Conservation (phyloP, 2,797 vertebrate species). For the Pangasius larnaudii region DNA sequence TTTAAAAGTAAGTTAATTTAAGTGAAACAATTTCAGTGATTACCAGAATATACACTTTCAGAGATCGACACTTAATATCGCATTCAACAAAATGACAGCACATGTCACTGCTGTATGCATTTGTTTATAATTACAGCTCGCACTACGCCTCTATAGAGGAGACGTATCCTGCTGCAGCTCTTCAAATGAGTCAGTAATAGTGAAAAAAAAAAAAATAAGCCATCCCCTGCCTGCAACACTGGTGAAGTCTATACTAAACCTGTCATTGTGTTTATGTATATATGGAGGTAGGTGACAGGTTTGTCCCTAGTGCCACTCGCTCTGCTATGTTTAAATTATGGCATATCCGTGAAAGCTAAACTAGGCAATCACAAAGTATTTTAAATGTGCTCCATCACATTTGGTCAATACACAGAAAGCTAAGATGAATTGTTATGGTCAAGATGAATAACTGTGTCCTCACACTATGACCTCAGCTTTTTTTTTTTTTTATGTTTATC, state of each 20-base stretch:
- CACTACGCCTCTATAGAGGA: neutral
- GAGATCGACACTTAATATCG: neutral
- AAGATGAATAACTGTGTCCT: constrained; percentile 58
- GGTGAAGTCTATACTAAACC: constrained; percentile 33
- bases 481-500: constrained; percentile 20
- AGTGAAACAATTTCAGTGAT: neutral
- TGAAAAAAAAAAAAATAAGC: constrained; percentile 14
- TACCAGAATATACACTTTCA: neutral
- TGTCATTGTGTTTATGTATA: constrained; percentile 13
- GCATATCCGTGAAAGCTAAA: constrained; percentile 38
- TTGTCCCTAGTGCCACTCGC: neutral
- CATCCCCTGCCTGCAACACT: constrained; percentile 13
- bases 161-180: neutral
- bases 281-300: constrained; percentile 6
- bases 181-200: neutral
- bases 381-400: constrained; percentile 57
- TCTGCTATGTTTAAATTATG: constrained; percentile 32
- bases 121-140: constrained; percentile 4
- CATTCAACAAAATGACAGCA: neutral
- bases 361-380: constrained; percentile 50
- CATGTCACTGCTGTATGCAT: neutral
- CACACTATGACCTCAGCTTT: constrained; percentile 17
- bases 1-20: neutral
- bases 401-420: constrained; percentile 39
- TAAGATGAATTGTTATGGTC: constrained; percentile 59